A percentile compares a stretch with the other conserved stretches of the same genome.
phyloP scores from a whole-genome alignment of 2,113 vertebrate species.

The Arenaria interpres region DNA sequence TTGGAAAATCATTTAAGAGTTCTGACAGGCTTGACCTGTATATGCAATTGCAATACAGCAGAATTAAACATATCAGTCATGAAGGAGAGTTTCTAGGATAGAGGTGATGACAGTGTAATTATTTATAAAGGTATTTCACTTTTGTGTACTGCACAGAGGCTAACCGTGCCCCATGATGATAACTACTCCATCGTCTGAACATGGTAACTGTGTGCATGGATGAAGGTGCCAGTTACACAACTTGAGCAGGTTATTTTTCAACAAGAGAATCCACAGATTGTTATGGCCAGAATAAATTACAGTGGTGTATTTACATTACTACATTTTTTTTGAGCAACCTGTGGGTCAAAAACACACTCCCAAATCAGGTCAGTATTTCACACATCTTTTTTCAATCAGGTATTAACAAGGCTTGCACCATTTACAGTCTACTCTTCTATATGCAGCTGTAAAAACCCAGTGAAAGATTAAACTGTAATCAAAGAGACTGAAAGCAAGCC shows the following conservation, averaged over 20 bases:
- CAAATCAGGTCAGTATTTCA: not conserved
- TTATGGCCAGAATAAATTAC: not conserved
- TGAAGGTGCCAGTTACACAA: not conserved
- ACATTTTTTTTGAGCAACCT: not conserved
- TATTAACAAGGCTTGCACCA: not conserved
- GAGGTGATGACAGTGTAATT: not conserved
- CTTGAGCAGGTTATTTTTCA: not conserved
- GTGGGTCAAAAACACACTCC: not conserved
- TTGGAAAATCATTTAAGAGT: not conserved
- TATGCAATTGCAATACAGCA: not conserved
- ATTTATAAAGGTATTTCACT: not conserved
- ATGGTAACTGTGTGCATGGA: not conserved
- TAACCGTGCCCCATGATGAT: not conserved
- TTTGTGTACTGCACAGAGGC: not conserved
- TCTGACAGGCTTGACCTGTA: not conserved
- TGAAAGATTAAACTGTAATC: not conserved
- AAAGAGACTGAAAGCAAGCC: not conserved
- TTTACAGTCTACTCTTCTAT: not conserved
- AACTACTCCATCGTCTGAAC: not conserved
- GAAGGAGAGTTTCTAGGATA: not conserved
- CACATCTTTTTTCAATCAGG: not conserved
- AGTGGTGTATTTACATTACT: not conserved
- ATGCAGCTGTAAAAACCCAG: not conserved
- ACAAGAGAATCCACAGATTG: not conserved
- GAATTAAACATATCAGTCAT: not conserved